Evolutionary conservation across 1,140 invertebrate genomes (phyloP), one percentile per base, ranked within the genome.

Genomic region (Lordiphosa mommai): DNA sequence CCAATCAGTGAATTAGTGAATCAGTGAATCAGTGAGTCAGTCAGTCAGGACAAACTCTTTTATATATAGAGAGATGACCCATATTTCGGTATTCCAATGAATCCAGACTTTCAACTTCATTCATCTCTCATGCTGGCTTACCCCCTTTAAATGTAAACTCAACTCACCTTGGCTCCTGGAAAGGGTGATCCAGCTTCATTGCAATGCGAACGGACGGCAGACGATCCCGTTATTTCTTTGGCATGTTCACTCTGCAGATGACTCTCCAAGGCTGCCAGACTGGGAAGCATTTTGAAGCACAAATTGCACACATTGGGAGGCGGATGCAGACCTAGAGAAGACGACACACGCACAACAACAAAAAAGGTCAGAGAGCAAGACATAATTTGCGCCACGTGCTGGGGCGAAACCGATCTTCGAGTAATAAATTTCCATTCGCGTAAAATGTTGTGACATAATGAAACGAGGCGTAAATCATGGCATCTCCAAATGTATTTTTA

Each of bases 231-330:
- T 20, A 63, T 58, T 61, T 88, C 86, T 88, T 88, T 88, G 77
- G 86, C 74, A 85, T 88, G 86, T 71, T 88, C 86, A 50, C 51
- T 87, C 87, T 97, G 93, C 90, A 97, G 97, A 92, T 99, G 97
- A 88, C 98, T 98, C 90, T 99, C 97, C 84, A 99, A 91, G 51
- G 97, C 97, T 55, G 96, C 97, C 90, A 98, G 93, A 91, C 96
- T 99, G 74, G 97, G 97, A 91, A 99, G 99, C 61, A 97, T 97
- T 92, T 98, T 98, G 93, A 96, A 97, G 92, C 97, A 99, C 89
- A 99, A 94, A 91, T 97, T 96, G 92, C 98, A 99, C 73, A 98
- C 99, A 70, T 88, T 68, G 47, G 86, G 71, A 49, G 77, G 80
- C 53, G 82, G 70, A 43, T 86, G 86, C 43, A 88, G 68, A 47